Evolutionary conservation across 2,888 invertebrate genomes (phyloP), one percentile per base, ranked within the genome.

Genomic region (Flexamia atlantica): DNA sequence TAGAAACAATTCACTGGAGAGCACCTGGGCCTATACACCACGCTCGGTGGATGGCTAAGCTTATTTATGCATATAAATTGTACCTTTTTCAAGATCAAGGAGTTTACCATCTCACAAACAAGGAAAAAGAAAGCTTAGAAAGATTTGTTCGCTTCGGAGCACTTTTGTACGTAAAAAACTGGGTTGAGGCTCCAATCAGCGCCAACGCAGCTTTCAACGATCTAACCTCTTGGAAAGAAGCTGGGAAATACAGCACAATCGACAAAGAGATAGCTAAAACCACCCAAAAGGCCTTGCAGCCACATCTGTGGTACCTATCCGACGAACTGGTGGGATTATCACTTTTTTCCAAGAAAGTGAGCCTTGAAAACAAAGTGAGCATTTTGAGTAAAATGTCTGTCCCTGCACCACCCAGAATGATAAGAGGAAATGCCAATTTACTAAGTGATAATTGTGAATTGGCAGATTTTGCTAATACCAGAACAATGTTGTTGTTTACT

Each of bases 401-500:
- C 68, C 68, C 68, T 68, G 36, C 68, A 68, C 68, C 68, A 5
- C 68, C 68, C 68, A 68, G 68, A 32, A 68, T 68, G 68, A 68
- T 68, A 30, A 68, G 68, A 68, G 68, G 30, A 68, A 68, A 68
- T 68, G 28, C 68, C 36, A 68, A 68, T 68, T 68, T 68, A 32
- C 68, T 68, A 25, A 68, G 68, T 68, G 68, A 68, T 68, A 4
- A 68, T 30, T 36, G 68, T 68, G 68, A 68, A 68, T 68, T 68
- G 68, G 32, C 68, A 68, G 68, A 68, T 68, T 68, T 68, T 68
- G 68, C 68, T 68, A 68, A 68, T 68, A 68, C 32, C n/a, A 68
- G 68, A 68, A 68, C 68, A 68, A 68, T 68, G 68, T 68, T 68
- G 68, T 68, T 68, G 36, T 68, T 68, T 68, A 30, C 10, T 10